phyloP scores from a whole-genome alignment of 1,140 invertebrate species.

The Lysiphlebus fabarum region DNA sequence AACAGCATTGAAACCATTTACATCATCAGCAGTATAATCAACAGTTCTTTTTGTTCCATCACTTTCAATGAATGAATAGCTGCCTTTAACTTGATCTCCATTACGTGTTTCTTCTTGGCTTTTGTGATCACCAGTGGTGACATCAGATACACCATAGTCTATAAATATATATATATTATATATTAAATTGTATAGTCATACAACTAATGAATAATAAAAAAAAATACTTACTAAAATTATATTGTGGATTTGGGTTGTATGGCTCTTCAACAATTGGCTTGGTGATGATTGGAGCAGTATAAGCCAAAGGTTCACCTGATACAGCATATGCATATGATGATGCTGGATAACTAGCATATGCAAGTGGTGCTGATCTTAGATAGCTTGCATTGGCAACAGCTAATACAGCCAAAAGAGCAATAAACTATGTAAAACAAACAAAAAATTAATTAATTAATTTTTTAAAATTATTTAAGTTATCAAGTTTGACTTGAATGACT shows the following conservation, averaged over 20 bases:
- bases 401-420: conserved; percentile 32
- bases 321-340: conserved; percentile 17
- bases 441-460: no score
- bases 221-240: neutral
- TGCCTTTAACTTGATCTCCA: conserved; percentile 23
- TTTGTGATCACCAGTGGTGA: conserved; percentile 38
- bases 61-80: conserved; percentile 22
- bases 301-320: neutral
- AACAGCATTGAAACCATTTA: conserved; percentile 21
- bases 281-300: conserved; percentile 2
- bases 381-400: conserved; percentile 34
- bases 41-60: conserved; percentile 21
- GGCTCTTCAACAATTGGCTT: conserved; percentile 12
- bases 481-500: no score
- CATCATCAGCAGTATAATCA: conserved; percentile 23
- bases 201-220: neutral
- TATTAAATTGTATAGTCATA: no score
- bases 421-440: no score
- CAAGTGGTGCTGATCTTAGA: conserved; percentile 24
- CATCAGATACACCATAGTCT: conserved; percentile 27
- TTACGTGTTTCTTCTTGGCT: conserved; percentile 22
- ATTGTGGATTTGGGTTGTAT: conserved; percentile 20
- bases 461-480: no score
- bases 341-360: conserved; percentile 21
- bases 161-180: neutral